A percentile compares a stretch with the other conserved stretches of the same genome.
Conservation (phyloP, 2,797 vertebrate species). For the Microctenopoma steveboyesi region DNA sequence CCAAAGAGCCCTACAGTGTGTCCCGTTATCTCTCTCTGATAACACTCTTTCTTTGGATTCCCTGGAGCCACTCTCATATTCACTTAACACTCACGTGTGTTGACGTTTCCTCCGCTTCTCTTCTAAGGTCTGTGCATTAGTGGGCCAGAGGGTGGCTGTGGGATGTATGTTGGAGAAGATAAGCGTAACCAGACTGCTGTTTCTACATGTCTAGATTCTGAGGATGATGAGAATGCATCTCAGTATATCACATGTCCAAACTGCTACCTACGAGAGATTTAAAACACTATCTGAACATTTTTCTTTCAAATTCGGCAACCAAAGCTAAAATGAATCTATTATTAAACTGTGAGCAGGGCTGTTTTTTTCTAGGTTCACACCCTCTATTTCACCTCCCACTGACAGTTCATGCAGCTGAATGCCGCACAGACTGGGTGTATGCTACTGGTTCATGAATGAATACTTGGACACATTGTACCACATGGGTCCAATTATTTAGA, state of each 20-base stretch:
- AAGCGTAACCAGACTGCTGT: conserved; percentile 6
- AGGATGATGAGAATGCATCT: not conserved
- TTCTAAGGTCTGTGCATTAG: conserved; percentile 3
- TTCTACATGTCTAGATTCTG: not conserved
- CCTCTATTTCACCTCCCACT: conserved; percentile 31
- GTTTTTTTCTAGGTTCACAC: conserved; percentile 6
- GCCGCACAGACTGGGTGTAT: conserved; percentile 39
- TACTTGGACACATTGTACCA: conserved; percentile 51
- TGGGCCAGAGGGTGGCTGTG: not conserved
- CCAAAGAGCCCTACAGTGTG: conserved; percentile 17
- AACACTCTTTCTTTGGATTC: conserved; percentile 48
- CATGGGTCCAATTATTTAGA: conserved; percentile 66
- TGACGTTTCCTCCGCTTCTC: conserved; percentile 46
- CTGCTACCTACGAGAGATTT: too few species aligned
- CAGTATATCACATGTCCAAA: too few species aligned
- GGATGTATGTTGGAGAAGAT: conserved; percentile 19
- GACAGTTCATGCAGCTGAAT: conserved; percentile 32
- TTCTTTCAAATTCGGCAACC: too few species aligned
- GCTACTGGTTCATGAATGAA: conserved; percentile 45
- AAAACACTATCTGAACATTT: too few species aligned
- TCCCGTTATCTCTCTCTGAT: conserved; percentile 47
- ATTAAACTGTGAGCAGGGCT: not conserved
- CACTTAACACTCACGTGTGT: conserved; percentile 45
- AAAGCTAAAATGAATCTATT: too few species aligned
- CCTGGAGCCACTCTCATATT: conserved; percentile 50